These are phyloP conservation scores for Coilia nasus DNA, from an alignment of 2,797 vertebrate genomes.

Conservation along the genomic window DNA sequence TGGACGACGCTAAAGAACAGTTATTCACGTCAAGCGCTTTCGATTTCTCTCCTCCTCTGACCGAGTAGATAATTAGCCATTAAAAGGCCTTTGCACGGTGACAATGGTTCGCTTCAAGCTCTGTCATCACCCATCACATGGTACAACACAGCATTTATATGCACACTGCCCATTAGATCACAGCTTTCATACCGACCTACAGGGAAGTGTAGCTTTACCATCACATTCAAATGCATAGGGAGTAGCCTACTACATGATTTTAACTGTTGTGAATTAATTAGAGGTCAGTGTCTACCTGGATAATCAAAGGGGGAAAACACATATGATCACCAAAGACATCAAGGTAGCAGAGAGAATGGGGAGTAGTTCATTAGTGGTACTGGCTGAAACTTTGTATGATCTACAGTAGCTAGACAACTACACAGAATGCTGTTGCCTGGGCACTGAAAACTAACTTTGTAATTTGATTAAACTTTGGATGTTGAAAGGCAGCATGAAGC, in stretches of 20 bases:
- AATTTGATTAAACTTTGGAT: too few species aligned
- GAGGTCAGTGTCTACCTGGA: neutral
- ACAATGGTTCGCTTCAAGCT: conserved; percentile 39
- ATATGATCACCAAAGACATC: neutral
- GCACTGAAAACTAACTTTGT: too few species aligned
- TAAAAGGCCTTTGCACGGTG: conserved; percentile 54
- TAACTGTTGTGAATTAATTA: neutral
- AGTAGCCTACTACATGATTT: neutral
- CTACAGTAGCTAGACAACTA: too few species aligned
- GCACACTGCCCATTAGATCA: neutral
- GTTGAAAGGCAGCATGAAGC: too few species aligned
- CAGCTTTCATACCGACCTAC: neutral
- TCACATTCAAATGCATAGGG: neutral
- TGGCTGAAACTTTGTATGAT: too few species aligned
- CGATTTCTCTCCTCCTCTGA: conserved; percentile 46
- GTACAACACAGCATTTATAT: conserved; percentile 20
- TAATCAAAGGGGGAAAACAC: neutral
- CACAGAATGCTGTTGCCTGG: too few species aligned
- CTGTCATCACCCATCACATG: conserved; percentile 22
- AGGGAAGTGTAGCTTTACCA: neutral
- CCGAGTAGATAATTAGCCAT: conserved; percentile 61
- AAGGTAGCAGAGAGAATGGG: neutral
- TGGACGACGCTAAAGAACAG: conserved; percentile 55
- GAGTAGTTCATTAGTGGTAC: neutral
- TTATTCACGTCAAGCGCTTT: conserved; percentile 56